Conservation (phyloP, 2,888 invertebrate species). For the Unio delphinus region DNA sequence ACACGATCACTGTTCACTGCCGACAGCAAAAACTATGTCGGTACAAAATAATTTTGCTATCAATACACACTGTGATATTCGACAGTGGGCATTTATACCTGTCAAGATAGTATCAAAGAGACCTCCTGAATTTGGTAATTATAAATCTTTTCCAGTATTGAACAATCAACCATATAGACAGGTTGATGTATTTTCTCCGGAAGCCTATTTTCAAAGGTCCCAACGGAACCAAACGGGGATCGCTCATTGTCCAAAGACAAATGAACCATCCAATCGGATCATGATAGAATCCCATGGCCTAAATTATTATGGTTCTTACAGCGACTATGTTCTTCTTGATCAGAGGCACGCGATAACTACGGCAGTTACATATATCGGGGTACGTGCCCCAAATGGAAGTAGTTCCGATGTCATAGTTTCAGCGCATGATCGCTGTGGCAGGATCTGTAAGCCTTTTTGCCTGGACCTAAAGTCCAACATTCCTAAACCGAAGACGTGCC, state of each 20-base stretch:
- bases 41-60: slow-evolving; percentile 37
- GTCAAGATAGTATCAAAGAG: slow-evolving; percentile 31
- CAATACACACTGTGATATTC: slow-evolving; percentile 34
- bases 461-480: slow-evolving; percentile 14
- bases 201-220: slow-evolving; percentile 21
- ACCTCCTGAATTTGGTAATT: slow-evolving; percentile 32
- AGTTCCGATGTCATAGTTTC: slow-evolving; percentile 32
- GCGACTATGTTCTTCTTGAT: slow-evolving; percentile 34
- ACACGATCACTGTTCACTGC: slow-evolving; percentile 25
- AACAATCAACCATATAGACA: slow-evolving; percentile 29
- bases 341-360: slow-evolving; percentile 35
- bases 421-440: slow-evolving; percentile 35
- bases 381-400: slow-evolving; percentile 36
- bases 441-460: slow-evolving; percentile 34
- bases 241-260: slow-evolving; percentile 26
- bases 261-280: slow-evolving; percentile 28
- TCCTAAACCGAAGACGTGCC: slow-evolving; percentile 29
- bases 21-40: slow-evolving; percentile 18
- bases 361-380: slow-evolving; percentile 29
- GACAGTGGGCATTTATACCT: slow-evolving; percentile 34
- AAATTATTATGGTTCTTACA: slow-evolving; percentile 38
- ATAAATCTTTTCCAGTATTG: slow-evolving; percentile 37
- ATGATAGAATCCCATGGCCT: slow-evolving; percentile 34
- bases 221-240: slow-evolving; percentile 21
- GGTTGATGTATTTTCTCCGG: slow-evolving; percentile 30